These are phyloP conservation scores for Lepus timidus DNA, from an alignment of 2,113 vertebrate genomes.

Conservation along the genomic window DNA sequence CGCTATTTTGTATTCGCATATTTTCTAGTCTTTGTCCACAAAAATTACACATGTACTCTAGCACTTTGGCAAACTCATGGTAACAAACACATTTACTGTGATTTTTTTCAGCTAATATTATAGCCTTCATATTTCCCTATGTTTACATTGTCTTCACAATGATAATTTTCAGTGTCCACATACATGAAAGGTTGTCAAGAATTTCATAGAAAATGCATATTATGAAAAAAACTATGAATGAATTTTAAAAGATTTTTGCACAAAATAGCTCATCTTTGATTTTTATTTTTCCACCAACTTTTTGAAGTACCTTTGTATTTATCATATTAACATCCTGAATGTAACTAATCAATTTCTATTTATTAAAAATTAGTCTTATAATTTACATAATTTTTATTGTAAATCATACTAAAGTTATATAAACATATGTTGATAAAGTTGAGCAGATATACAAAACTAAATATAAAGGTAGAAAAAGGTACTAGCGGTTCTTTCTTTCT, in stretches of 20 bases:
- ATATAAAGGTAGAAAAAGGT: neutral
- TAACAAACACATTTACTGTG: neutral
- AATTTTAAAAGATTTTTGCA: too few species aligned
- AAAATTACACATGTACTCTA: neutral
- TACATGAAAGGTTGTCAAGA: neutral
- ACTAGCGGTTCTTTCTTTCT: neutral
- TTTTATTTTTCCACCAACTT: too few species aligned
- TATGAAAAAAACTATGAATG: too few species aligned
- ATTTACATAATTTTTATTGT: neutral
- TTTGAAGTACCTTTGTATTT: neutral
- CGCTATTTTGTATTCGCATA: neutral
- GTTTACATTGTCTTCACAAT: neutral
- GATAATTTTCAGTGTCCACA: neutral
- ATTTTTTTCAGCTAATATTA: neutral
- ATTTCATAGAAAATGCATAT: too few species aligned
- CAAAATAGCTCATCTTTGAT: too few species aligned
- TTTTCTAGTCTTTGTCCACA: neutral
- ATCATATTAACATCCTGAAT: neutral
- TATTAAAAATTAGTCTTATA: slow-evolving; percentile 8
- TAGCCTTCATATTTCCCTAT: neutral
- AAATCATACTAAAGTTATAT: neutral
- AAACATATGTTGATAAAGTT: neutral
- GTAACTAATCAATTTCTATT: neutral
- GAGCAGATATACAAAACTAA: neutral
- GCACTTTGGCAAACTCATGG: neutral